Evolutionary conservation across 2,113 vertebrate species (phyloP), one percentile per base, ranked within the genome.

Genomic region (Leucopternis melanops): DNA sequence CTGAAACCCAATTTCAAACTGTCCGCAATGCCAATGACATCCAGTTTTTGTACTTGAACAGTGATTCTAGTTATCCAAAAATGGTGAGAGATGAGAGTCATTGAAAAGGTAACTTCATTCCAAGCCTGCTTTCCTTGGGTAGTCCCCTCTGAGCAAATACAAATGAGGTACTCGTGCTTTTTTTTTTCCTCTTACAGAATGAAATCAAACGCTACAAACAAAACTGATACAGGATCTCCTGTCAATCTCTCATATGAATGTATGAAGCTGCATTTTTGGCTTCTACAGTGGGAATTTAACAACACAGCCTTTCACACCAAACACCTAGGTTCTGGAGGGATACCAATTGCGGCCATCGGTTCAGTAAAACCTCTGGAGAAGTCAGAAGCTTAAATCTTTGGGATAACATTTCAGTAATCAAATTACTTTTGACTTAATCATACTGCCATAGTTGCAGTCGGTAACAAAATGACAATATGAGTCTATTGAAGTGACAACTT

Each of bases 371-470:
- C 20, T 63, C 47, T 6, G 3, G 20, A 47, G 69, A 55, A 17
- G 11, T 31, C 31, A 13, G 1, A 57, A 74, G 18, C 21, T 42
- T 59, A 61, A 62, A 52, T 66, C 19, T 45, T 88, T 6, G 2
- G 55, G 32, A 3, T 45, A 42, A 26, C 5, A 0, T 81, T 82
- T 66, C 3, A 3, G 14, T 55, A 81, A 50, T n/a, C 52, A 44
- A n/a, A 67, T 38, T 34, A 42, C 10, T 66, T 94, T 59, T 11
- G 12, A 13, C 12, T 84, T 71, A 38, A 54, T 66, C 15, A 2
- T 32, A 21, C 31, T 58, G n/a, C 42, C 0, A 0, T 54, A 14
- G 9, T 42, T 8, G 12, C 27, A 44, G 20, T 62, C 0, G 0
- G 16, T 66, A 42, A 49, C 49, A 65, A 71, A 90, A 82, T 29